Conservation (phyloP, 2,797 vertebrate species). For the Falco concolor region DNA sequence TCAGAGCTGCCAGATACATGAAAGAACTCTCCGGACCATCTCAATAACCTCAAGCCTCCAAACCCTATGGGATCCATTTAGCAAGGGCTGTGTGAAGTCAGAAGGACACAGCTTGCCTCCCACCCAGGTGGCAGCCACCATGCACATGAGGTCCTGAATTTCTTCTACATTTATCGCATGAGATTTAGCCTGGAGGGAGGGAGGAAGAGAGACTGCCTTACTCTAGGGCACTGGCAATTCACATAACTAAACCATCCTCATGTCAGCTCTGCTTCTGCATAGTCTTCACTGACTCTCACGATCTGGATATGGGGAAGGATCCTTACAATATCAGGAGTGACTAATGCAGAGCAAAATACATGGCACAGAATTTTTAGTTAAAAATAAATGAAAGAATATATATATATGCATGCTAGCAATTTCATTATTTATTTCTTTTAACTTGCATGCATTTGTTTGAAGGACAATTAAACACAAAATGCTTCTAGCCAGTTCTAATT, state of each 20-base stretch:
- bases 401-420: background rate
- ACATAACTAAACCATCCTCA: background rate
- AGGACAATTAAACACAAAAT: background rate
- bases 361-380: background rate
- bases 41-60: background rate
- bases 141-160: background rate
- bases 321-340: background rate
- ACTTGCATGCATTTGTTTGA: background rate
- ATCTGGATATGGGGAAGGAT: background rate
- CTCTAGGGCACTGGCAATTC: background rate
- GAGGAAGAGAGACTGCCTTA: background rate
- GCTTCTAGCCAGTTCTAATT: background rate
- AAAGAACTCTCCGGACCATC: background rate
- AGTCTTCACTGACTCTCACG: background rate
- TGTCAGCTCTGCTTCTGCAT: background rate
- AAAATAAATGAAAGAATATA: background rate
- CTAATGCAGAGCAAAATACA: background rate
- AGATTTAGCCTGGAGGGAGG: background rate
- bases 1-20: background rate
- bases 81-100: background rate
- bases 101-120: rapidly evolving
- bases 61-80: background rate
- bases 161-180: background rate
- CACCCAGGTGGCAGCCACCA: background rate
- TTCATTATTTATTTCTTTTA: background rate